A percentile compares a stretch with the other conserved stretches of the same genome.
These are phyloP conservation scores for Byasa hedistus DNA, from an alignment of 2,888 invertebrate species.

Conservation along the genomic window DNA sequence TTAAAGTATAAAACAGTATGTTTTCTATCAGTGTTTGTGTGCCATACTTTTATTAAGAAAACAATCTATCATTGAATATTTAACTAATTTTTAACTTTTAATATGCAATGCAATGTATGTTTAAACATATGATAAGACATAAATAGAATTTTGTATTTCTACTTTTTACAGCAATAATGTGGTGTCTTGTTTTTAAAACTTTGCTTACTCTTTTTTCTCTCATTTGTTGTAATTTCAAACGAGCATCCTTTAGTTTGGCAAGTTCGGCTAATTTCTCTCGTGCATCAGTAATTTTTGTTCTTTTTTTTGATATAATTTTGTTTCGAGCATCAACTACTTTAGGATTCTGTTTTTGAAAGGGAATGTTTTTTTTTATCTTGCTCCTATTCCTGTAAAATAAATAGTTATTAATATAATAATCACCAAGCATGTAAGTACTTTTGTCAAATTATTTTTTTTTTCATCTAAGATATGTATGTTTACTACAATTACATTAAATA, in stretches of 20 bases:
- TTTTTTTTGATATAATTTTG: constrained; percentile 88
- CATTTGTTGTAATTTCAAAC: constrained; percentile 84
- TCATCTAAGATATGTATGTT: background rate
- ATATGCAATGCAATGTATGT: too few species aligned
- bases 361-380: constrained; percentile 37
- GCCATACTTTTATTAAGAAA: too few species aligned
- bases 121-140: too few species aligned
- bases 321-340: constrained; percentile 84
- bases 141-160: background rate
- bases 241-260: constrained; percentile 87
- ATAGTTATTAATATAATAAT: background rate
- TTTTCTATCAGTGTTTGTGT: too few species aligned
- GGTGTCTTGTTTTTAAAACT: background rate
- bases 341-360: constrained; percentile 38
- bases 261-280: constrained; percentile 88
- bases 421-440: background rate
- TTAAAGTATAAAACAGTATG: too few species aligned
- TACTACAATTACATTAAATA: background rate
- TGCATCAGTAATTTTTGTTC: constrained; percentile 87
- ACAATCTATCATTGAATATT: too few species aligned
- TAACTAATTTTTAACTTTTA: too few species aligned
- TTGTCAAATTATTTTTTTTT: background rate
- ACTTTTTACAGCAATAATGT: background rate
- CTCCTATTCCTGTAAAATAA: constrained; percentile 35
- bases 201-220: constrained; percentile 70